Base-by-base conservation (phyloP, 2,888 invertebrate species). In the Meiosimyza decipiens region DNA sequence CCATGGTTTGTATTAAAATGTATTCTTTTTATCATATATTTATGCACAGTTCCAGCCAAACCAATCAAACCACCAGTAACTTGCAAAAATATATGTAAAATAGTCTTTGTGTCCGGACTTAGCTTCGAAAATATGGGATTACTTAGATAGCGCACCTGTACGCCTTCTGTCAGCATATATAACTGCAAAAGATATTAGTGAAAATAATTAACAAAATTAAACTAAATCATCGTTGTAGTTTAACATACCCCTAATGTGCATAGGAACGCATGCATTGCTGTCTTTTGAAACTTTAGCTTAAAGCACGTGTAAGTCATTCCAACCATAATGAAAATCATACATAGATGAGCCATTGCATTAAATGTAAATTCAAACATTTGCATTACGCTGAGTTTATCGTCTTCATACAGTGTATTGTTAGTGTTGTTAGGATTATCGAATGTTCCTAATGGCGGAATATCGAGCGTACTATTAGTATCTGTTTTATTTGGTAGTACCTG, bases 161-260 rank as follows among this genome's bases (percentile, higher is more conserved):
- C 74, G 0, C 82, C 83, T 70, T 86, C 85, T 4, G 85, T 84
- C 77, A 84, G 80, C 3, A 83, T 76, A 5, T 84, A 79, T 76
- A 84, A 86, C 86, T 86, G 71, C 5, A 75, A 75, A 40, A 40
- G 3, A 16, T 3, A 59, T 28, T 28, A 2, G 22, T 40, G 6
- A 9, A 40, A 40, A 40, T 9, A 40, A 9, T 40, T 40, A 40
- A 9, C 40, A 9, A 40, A 40, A 40, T 40, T 2, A 40, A 1
- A 6, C 9, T 5, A 40, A 7, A 40, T 6, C 4, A 18, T 18
- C 50, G 49, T 1, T 49, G 62, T 3, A 40, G 3, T 16, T 40
- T 52, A 71, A 84, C 85, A 82, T 78, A 86, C 86, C 6, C 81
- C 86, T 15, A 86, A 74, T 4, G 86, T 84, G 55, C 85, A 86